Conservation (phyloP, 1,140 invertebrate genomes). For the Heliconius hewitsoni region DNA sequence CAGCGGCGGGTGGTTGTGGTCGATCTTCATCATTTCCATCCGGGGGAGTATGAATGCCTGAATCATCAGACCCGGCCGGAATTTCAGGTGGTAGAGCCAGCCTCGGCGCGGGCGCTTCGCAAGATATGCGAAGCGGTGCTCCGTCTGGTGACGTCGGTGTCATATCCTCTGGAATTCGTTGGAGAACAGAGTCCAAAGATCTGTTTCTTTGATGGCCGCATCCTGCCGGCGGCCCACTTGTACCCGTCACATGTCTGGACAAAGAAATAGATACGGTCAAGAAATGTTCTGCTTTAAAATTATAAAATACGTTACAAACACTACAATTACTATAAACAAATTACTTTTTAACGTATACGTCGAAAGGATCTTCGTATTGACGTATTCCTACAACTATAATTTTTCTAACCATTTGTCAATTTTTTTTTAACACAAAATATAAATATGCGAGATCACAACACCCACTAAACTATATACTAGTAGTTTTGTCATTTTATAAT, state of each 20-base stretch:
- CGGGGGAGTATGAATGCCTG: constrained; percentile 87
- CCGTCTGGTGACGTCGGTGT: constrained; percentile 90
- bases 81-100: constrained; percentile 90
- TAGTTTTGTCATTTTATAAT: not conserved
- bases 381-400: constrained; percentile 74
- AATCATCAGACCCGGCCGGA: constrained; percentile 91
- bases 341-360: constrained; percentile 59
- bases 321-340: not conserved
- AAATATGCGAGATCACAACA: constrained; percentile 3
- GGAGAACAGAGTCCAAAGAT: constrained; percentile 92
- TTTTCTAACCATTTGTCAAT: constrained; percentile 70
- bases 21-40: constrained; percentile 66
- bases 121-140: constrained; percentile 85
- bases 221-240: constrained; percentile 72
- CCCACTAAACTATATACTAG: not conserved
- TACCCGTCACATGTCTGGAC: constrained; percentile 73
- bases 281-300: not conserved
- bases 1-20: constrained; percentile 66
- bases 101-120: constrained; percentile 88
- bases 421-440: constrained; percentile 17
- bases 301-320: not conserved
- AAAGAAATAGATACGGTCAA: constrained; percentile 37
- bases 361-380: constrained; percentile 76
- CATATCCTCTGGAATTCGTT: constrained; percentile 92
- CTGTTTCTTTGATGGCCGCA: constrained; percentile 92